These are phyloP conservation scores for Fukomys damarensis DNA, from an alignment of 2,113 vertebrate genomes.

Conservation along the genomic window DNA sequence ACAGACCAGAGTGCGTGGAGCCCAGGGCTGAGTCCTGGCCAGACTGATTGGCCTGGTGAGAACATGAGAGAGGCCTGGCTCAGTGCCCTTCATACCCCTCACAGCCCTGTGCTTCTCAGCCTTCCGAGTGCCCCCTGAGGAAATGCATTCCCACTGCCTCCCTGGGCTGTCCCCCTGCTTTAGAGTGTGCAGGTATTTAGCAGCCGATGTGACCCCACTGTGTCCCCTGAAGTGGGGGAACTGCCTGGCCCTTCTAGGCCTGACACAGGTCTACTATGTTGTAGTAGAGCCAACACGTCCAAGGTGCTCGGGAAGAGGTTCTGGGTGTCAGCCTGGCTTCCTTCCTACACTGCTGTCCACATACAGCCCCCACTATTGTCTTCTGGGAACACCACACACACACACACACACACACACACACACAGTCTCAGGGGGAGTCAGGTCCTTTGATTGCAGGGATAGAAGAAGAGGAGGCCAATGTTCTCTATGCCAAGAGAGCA, in stretches of 20 bases:
- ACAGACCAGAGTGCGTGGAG: background rate
- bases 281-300: background rate
- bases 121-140: background rate
- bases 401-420: background rate
- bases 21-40: fast-evolving
- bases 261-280: background rate
- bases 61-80: background rate
- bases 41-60: background rate
- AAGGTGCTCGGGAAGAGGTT: background rate
- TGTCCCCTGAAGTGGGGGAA: background rate
- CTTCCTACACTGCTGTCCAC: background rate
- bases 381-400: background rate
- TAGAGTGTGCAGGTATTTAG: background rate
- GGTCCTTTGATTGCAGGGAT: background rate
- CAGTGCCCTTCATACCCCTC: background rate
- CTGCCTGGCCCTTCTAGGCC: background rate
- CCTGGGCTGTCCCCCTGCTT: background rate
- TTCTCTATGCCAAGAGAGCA: background rate
- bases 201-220: background rate
- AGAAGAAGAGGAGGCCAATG: background rate
- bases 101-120: background rate
- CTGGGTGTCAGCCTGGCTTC: background rate
- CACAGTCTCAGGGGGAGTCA: background rate
- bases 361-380: background rate
- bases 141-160: background rate